Percentiles rank a stretch among this genome's conserved stretches.
Evolutionary conservation across 2,797 vertebrate genomes (phyloP).

Genomic region (Tadarida brasiliensis): DNA sequence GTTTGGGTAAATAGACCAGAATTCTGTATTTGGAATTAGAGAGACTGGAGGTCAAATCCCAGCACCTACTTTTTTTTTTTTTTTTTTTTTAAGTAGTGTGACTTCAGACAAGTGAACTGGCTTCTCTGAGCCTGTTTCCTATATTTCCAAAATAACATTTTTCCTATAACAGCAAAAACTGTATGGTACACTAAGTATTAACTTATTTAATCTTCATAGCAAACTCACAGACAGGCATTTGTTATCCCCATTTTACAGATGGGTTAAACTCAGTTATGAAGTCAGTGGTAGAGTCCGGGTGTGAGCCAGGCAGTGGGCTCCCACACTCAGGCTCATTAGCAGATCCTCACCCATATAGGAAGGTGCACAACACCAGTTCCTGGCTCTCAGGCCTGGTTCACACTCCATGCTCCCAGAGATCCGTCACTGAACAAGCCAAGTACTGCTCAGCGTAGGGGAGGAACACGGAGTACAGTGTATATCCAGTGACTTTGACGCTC

Average conservation of each 20-base stretch:
- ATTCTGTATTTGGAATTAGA: background rate
- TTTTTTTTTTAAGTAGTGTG: background rate
- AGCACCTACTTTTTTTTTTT: background rate
- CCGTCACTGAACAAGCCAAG: background rate
- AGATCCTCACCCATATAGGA: background rate
- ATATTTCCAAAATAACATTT: background rate
- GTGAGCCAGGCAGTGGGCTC: background rate
- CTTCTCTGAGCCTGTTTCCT: background rate
- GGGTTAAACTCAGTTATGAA: background rate
- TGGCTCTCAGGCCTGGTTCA: background rate
- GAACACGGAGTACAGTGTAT: background rate
- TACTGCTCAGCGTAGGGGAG: background rate
- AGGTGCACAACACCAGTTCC: background rate
- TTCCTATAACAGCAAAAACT: background rate
- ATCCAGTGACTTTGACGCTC: background rate
- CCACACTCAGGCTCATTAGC: background rate
- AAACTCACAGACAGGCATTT: background rate
- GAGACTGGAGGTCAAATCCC: background rate
- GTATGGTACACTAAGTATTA: background rate
- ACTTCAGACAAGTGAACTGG: background rate
- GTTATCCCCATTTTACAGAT: background rate
- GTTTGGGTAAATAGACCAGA: background rate
- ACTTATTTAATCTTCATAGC: background rate
- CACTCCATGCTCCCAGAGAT: background rate
- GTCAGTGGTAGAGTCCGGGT: background rate